Base-by-base conservation (phyloP, 2,797 vertebrate species). In the Lagocephalus sceleratus region DNA sequence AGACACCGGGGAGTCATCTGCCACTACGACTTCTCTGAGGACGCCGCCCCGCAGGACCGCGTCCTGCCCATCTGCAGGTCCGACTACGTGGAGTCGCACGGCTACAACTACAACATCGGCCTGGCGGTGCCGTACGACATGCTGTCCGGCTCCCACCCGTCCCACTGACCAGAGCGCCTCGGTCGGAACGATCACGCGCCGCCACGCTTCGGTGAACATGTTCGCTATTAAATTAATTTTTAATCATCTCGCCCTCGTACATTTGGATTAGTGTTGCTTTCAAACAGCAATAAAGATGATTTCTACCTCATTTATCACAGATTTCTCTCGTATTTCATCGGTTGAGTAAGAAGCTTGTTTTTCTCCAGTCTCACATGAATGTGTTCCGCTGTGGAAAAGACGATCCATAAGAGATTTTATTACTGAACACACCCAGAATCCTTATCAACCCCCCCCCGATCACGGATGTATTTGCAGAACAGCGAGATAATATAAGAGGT, bases 21-120 rank as follows among this genome's bases (percentile, higher is more conserved):
- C 16, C 92, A 87, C 58, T 97, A 97, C 0, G 94, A 96, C 67
- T 98, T 99, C 82, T 93, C 94, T 0, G 90, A 88, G 75, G 93
- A 96, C 26, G 83, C 85, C 12, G 16, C 86, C 67, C 78, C 90
- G 0, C 89, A 75, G 20, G 92, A 93, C 19, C 92, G 94, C 11
- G 7, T 95, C 16, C 90, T 98, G 10, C 95, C 96, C 20, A 92
- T 97, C 80, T 99, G 96, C 87, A 91, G 93, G 63, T 94, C 94
- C 0, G 82, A 93, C 79, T 94, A 93, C 50, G 69, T 46, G 0
- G 85, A 91, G 52, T 61, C 81, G 2, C 67, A 79, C 0, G 93
- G 93, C 0, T 94, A 94, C 86, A 96, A 83, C 90, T 98, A 95
- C 78, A 96, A 97, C 88, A 94, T 98, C 1, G 78, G 90, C 14